Percentiles rank a stretch among this genome's conserved stretches.
Evolutionary conservation across 2,888 invertebrate species (phyloP).

Genomic region (Eilema caniola): DNA sequence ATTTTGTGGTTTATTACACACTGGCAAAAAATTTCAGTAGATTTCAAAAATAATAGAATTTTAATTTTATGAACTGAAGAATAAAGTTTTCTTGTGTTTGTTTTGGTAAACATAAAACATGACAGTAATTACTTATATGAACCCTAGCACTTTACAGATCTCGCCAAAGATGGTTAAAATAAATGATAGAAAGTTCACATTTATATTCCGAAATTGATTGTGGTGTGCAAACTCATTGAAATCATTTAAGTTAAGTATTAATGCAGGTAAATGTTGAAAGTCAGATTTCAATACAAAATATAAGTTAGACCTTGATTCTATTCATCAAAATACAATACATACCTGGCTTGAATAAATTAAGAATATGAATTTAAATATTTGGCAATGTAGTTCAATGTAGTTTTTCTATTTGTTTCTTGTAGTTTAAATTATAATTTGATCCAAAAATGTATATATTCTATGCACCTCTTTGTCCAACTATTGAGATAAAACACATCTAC

Average conservation of each 20-base stretch:
- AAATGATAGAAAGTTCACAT: not conserved
- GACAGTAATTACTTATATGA: not conserved
- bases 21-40: not conserved
- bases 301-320: conserved; percentile 39
- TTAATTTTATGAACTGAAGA: too few relatives aligned
- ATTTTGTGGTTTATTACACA: not conserved
- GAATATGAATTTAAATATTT: conserved; percentile 25
- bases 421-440: conserved; percentile 21
- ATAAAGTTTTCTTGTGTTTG: not conserved
- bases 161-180: not conserved
- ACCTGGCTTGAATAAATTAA: conserved; percentile 44
- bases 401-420: conserved; percentile 21
- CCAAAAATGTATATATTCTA: conserved; percentile 25
- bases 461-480: conserved; percentile 41
- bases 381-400: conserved; percentile 24
- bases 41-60: not conserved
- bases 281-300: conserved; percentile 15
- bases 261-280: conserved; percentile 1
- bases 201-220: not conserved
- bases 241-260: not conserved
- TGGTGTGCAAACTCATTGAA: not conserved
- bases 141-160: not conserved
- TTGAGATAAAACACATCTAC: conserved; percentile 36
- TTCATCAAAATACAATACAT: conserved; percentile 33
- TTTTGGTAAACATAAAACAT: not conserved